Conservation (phyloP, 2,113 vertebrate genomes). For the Gulo gulo region DNA sequence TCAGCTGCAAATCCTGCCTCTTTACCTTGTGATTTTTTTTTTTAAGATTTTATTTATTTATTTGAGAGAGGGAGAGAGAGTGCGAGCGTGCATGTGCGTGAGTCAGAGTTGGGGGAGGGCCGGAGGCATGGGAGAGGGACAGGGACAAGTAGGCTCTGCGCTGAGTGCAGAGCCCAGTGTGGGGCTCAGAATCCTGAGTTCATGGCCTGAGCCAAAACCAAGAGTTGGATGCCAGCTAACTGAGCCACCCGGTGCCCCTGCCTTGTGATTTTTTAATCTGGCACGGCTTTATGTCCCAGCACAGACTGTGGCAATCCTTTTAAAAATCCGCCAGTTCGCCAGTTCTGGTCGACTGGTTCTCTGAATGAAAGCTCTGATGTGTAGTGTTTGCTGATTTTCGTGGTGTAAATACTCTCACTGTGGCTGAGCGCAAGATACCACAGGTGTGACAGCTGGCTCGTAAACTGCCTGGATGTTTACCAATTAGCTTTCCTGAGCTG, state of each 20-base stretch:
- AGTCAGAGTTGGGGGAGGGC: background rate
- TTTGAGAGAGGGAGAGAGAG: background rate
- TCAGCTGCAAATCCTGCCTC: background rate
- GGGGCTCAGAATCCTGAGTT: background rate
- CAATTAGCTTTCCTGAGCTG: background rate
- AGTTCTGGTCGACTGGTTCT: background rate
- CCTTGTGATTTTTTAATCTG: background rate
- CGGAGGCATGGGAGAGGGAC: no score
- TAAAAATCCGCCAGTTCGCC: background rate
- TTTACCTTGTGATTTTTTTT: background rate
- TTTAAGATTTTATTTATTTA: background rate
- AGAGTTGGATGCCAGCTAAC: background rate
- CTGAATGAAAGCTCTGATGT: slow-evolving; percentile 16
- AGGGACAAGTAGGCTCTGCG: background rate
- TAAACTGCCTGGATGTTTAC: slow-evolving; percentile 33
- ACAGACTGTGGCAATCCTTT: background rate
- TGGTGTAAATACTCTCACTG: slow-evolving; percentile 7
- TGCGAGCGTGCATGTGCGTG: accelerated
- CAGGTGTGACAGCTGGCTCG: background rate
- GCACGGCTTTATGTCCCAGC: background rate
- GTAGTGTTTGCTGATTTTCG: slow-evolving; percentile 27
- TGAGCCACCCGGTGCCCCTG: background rate
- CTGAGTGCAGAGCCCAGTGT: background rate
- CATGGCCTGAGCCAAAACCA: background rate
- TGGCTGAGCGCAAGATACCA: background rate